phyloP scores from a whole-genome alignment of 1,140 invertebrate genomes.

The Macrobrachium nipponense region DNA sequence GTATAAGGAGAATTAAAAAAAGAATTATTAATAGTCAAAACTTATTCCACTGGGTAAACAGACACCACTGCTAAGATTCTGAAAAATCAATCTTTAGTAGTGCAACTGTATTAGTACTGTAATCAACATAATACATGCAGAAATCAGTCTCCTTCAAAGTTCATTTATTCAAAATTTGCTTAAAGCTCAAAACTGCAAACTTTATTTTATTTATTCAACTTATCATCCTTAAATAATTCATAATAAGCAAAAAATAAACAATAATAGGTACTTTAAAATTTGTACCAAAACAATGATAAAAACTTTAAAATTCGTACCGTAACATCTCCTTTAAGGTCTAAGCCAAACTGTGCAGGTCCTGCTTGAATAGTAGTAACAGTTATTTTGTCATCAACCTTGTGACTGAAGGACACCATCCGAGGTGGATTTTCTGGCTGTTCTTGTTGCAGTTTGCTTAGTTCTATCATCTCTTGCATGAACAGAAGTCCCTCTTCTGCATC shows the following conservation, averaged over 20 bases:
- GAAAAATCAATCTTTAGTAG: too few relatives aligned
- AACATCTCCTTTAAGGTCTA: constrained; percentile 65
- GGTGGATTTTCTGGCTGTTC: constrained; percentile 75
- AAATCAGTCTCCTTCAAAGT: too few relatives aligned
- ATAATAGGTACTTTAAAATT: background rate
- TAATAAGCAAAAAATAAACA: constrained; percentile 12
- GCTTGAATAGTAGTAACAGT: constrained; percentile 75
- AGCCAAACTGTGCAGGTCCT: constrained; percentile 92
- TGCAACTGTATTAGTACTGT: too few relatives aligned
- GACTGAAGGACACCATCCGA: constrained; percentile 72
- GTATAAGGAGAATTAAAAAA: background rate
- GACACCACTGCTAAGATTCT: too few relatives aligned
- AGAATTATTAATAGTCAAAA: constrained; percentile 1
- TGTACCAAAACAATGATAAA: constrained; percentile 29
- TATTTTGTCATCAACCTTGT: constrained; percentile 63
- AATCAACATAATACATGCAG: too few relatives aligned
- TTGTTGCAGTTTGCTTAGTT: constrained; percentile 82
- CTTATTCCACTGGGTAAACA: background rate
- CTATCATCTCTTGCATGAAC: constrained; percentile 98
- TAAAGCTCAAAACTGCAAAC: background rate
- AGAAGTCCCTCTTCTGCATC: constrained; percentile 92
- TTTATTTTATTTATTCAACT: background rate
- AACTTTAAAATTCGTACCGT: constrained; percentile 18
- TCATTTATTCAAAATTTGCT: background rate
- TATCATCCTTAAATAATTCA: background rate